Percentiles rank a stretch among this genome's conserved stretches.
These are phyloP conservation scores for Nasonia vitripennis DNA, from an alignment of 1,140 invertebrate species.

Conservation along the genomic window DNA sequence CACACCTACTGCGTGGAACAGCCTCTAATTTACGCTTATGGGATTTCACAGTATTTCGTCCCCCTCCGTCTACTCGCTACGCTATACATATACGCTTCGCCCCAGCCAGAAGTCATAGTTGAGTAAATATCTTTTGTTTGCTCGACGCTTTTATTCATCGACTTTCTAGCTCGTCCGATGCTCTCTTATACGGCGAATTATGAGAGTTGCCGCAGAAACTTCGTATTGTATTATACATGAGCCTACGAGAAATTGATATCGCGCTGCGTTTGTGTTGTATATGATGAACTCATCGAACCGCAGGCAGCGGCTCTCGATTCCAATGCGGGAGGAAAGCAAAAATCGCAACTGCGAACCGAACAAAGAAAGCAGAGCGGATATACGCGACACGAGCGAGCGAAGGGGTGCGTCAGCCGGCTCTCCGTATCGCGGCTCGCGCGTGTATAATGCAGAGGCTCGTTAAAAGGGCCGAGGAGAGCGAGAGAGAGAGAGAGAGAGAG, in stretches of 20 bases:
- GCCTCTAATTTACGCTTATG: constrained; percentile 51
- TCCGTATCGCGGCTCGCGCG: neutral
- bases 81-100: neutral
- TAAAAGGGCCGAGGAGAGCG: neutral
- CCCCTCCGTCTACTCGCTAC: constrained; percentile 12
- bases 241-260: too few species aligned
- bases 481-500: neutral
- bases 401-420: neutral
- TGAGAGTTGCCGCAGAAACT: too few species aligned
- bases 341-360: neutral
- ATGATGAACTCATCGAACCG: too few species aligned
- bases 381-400: neutral
- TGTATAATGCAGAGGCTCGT: neutral
- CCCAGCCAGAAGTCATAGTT: constrained; percentile 5
- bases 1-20: constrained; percentile 55
- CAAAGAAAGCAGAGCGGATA: neutral
- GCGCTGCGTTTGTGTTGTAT: too few species aligned
- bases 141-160: constrained; percentile 35
- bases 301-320: too few species aligned
- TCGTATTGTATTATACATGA: too few species aligned
- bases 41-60: constrained; percentile 36
- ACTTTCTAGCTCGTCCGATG: neutral
- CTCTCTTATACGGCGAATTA: neutral
- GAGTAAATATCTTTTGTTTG: constrained; percentile 40
- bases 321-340: too few species aligned